Evolutionary conservation across 2,113 vertebrate genomes (phyloP).

Genomic region (Protobothrops mucrosquamatus): DNA sequence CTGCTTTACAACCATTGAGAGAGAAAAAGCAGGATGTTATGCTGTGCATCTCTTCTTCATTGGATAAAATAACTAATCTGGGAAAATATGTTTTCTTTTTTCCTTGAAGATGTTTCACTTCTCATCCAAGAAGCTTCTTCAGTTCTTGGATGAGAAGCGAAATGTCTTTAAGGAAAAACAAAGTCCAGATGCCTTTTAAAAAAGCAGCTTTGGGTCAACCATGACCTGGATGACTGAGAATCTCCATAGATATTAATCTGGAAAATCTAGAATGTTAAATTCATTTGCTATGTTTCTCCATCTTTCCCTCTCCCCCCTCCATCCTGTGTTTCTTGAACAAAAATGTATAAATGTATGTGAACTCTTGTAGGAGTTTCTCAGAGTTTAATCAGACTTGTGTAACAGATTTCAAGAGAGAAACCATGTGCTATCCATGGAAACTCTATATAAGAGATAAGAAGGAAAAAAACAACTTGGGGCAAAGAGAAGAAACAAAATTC

Average conservation of each 20-base stretch:
- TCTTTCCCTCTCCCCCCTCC: neutral
- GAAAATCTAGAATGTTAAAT: neutral
- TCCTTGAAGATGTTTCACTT: too few species aligned
- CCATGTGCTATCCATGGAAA: neutral
- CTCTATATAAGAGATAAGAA: neutral
- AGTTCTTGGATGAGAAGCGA: too few species aligned
- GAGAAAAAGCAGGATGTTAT: neutral
- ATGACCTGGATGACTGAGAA: too few species aligned
- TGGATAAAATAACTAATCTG: neutral
- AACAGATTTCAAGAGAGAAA: neutral
- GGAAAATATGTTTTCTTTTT: too few species aligned
- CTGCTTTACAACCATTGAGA: neutral
- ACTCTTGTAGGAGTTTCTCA: neutral
- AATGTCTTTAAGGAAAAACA: too few species aligned
- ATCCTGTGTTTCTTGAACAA: neutral
- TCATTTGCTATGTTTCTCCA: neutral
- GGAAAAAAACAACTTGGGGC: neutral
- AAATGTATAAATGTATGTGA: neutral
- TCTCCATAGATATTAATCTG: too few species aligned
- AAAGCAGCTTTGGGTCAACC: too few species aligned
- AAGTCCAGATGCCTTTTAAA: too few species aligned
- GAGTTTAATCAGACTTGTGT: neutral
- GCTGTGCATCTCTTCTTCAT: neutral
- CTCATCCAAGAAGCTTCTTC: too few species aligned
- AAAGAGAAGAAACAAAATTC: neutral